Percentiles rank a stretch among this genome's conserved stretches.
Conservation (phyloP, 2,888 invertebrate genomes). For the Agriopis marginaria region DNA sequence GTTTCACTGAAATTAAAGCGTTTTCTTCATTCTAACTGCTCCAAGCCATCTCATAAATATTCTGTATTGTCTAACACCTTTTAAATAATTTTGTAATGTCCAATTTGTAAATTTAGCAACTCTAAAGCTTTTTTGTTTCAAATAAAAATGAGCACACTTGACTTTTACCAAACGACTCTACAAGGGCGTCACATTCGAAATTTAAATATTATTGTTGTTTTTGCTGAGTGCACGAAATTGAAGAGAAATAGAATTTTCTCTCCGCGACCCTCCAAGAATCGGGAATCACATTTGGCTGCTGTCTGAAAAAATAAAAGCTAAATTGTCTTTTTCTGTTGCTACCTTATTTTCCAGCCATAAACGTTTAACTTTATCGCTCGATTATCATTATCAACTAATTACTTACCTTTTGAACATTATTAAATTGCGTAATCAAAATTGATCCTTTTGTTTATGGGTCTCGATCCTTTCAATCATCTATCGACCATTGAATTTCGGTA, state of each 20-base stretch:
- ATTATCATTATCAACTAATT: conserved; percentile 78
- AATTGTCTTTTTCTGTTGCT: conserved; percentile 52
- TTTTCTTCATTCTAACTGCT: conserved; percentile 56
- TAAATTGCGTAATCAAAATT: conserved; percentile 83
- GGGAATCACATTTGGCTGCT: conserved; percentile 70
- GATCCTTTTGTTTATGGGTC: conserved; percentile 85
- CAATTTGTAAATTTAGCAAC: conserved; percentile 37
- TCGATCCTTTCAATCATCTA: conserved; percentile 86
- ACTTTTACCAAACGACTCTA: conserved; percentile 54
- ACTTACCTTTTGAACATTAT: conserved; percentile 69
- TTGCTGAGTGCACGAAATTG: conserved; percentile 83
- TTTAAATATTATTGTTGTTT: conserved; percentile 85
- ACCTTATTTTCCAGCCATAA: conserved; percentile 42
- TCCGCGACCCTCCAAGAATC: conserved; percentile 66
- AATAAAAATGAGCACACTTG: conserved; percentile 23
- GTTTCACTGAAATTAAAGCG: conserved; percentile 74
- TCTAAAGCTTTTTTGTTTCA: conserved; percentile 22
- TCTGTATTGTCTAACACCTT: conserved; percentile 58
- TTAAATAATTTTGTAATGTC: conserved; percentile 45
- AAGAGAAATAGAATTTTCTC: conserved; percentile 83
- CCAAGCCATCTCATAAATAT: conserved; percentile 58
- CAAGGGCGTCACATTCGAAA: conserved; percentile 70
- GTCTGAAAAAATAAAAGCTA: conserved; percentile 60
- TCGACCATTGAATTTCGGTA: conserved; percentile 83
- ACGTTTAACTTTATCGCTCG: conserved; percentile 55